Percentiles rank a stretch among this genome's conserved stretches.
phyloP scores from a whole-genome alignment of 2,113 vertebrate genomes.

The Limanda limanda region DNA sequence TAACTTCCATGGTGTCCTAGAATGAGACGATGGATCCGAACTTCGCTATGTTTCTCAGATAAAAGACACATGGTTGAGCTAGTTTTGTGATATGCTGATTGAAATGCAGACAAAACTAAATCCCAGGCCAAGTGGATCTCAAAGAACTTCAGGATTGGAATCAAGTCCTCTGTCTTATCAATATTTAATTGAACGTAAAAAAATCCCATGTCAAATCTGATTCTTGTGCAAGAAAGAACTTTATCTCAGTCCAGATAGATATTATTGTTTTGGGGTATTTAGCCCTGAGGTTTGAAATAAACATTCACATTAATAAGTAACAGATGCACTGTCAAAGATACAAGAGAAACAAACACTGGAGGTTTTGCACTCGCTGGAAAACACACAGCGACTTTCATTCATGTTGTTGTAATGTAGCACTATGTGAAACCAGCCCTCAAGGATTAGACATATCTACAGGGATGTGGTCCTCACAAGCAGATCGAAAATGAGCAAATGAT shows the following conservation, averaged over 20 bases:
- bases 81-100: conserved; percentile 11
- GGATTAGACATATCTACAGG: conserved; percentile 4
- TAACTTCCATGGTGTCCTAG: not conserved
- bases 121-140: not conserved
- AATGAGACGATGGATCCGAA: conserved; percentile 2
- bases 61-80: conserved; percentile 19
- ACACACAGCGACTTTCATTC: conserved; percentile 10
- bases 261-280: not conserved
- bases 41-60: not conserved
- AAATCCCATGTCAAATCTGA: not conserved
- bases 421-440: not conserved
- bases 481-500: not conserved
- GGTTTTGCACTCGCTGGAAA: not conserved
- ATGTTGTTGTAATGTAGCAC: conserved; percentile 9
- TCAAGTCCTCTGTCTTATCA: conserved; percentile 10
- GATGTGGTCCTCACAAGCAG: conserved; percentile 11
- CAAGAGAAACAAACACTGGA: conserved; percentile 22
- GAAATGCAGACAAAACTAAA: conserved; percentile 33
- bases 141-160: conserved; percentile 9
- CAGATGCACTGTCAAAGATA: conserved; percentile 33
- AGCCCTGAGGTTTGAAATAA: conserved; percentile 4
- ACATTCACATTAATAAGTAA: conserved; percentile 36
- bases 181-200: conserved; percentile 5
- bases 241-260: conserved; percentile 13
- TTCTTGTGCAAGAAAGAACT: conserved; percentile 12